Evolutionary conservation across 2,113 vertebrate genomes (phyloP).

Genomic region (Melospiza georgiana): DNA sequence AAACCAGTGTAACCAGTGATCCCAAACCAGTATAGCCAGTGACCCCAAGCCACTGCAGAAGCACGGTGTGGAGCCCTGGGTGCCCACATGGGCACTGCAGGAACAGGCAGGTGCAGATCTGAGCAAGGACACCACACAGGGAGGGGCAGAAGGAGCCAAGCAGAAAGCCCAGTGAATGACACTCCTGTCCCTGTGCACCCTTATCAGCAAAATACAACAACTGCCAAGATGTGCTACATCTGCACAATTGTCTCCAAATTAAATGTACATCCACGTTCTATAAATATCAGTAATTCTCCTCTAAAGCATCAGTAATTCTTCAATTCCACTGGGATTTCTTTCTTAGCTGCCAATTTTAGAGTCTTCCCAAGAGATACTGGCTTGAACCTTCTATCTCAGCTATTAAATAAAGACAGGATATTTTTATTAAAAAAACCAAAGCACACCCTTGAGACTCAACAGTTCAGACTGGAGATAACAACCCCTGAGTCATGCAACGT

Average conservation of each 20-base stretch:
- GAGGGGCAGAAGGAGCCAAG: neutral
- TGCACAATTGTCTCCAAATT: neutral
- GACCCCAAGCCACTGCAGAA: neutral
- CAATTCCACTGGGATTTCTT: neutral
- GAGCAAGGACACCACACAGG: neutral
- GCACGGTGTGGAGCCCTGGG: neutral
- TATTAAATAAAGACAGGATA: conserved; percentile 43
- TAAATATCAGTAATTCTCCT: neutral
- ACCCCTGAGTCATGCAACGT: neutral
- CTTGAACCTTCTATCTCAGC: conserved; percentile 35
- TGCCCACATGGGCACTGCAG: neutral
- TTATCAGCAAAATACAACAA: neutral
- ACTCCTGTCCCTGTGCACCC: neutral
- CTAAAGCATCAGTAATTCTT: neutral
- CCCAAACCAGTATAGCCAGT: rapidly evolving
- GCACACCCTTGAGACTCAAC: conserved; percentile 1
- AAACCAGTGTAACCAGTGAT: neutral
- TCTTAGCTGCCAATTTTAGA: conserved; percentile 24
- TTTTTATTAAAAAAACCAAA: neutral
- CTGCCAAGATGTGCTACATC: neutral
- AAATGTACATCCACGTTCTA: neutral
- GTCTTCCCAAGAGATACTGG: neutral
- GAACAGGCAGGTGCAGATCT: neutral
- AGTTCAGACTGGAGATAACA: conserved; percentile 6
- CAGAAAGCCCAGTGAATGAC: neutral